These are phyloP conservation scores for Sclerodermus sp. DNA, from an alignment of 2,888 invertebrate species.

Conservation along the genomic window DNA sequence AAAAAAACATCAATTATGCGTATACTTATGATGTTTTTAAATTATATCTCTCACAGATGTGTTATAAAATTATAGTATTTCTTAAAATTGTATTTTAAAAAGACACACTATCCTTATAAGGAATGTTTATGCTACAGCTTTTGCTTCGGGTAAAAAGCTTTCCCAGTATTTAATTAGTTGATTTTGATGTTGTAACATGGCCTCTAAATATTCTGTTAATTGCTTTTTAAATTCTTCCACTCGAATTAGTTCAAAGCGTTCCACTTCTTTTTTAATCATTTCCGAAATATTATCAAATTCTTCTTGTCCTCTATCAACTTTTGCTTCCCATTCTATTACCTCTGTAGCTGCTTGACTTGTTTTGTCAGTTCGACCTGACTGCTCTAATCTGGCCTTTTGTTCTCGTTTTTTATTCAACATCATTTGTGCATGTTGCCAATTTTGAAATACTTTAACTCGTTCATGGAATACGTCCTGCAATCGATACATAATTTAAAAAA, in stretches of 20 bases:
- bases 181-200: constrained; percentile 92
- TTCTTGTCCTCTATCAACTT: constrained; percentile 94
- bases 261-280: constrained; percentile 92
- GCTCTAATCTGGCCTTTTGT: constrained; percentile 87
- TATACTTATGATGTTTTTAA: no score
- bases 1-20: no score
- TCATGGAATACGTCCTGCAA: constrained; percentile 71
- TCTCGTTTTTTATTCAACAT: constrained; percentile 93
- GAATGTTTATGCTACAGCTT: constrained; percentile 78
- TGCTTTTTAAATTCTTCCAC: constrained; percentile 88
- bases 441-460: constrained; percentile 85
- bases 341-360: constrained; percentile 85
- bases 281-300: constrained; percentile 95
- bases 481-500: constrained; percentile 14
- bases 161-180: constrained; percentile 95
- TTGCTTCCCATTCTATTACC: constrained; percentile 95
- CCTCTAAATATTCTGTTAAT: constrained; percentile 88
- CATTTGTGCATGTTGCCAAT: constrained; percentile 96
- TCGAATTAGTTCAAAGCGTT: constrained; percentile 85
- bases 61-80: no score
- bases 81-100: no score
- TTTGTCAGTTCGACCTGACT: constrained; percentile 88
- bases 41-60: no score
- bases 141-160: constrained; percentile 92
- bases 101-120: no score